Percentiles rank a stretch among this genome's conserved stretches.
Evolutionary conservation across 2,797 vertebrate genomes (phyloP).

Genomic region (Pseudocheirus occidentalis): DNA sequence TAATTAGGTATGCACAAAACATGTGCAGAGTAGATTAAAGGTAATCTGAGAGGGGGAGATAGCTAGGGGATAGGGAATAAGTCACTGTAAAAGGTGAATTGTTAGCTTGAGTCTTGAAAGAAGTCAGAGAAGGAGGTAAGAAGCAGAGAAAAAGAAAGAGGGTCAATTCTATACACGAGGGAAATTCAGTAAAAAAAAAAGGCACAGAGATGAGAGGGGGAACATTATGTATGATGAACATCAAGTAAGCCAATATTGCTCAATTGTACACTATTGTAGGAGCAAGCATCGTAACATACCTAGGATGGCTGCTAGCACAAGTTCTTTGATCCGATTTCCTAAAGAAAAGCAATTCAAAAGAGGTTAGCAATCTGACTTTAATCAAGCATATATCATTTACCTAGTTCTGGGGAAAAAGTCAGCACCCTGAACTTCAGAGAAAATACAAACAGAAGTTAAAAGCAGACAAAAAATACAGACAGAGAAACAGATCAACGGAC

Average conservation of each 20-base stretch:
- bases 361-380: no score
- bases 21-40: neutral
- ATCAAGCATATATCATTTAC: no score
- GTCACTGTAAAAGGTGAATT: neutral
- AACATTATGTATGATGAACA: neutral
- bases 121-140: neutral
- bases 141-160: neutral
- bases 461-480: no score
- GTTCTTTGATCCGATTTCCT: no score
- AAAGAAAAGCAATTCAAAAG: no score
- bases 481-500: no score
- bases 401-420: no score
- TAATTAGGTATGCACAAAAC: neutral
- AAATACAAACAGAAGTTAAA: no score
- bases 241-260: neutral
- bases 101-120: neutral
- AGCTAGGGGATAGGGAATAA: neutral
- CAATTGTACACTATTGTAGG: neutral
- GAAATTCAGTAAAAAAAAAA: neutral
- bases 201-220: neutral
- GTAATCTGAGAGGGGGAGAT: neutral
- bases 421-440: no score
- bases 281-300: no score
- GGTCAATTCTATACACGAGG: neutral
- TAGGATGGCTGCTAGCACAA: no score